These are phyloP conservation scores for Natrix natrix DNA, from an alignment of 2,797 vertebrate genomes.

Conservation along the genomic window DNA sequence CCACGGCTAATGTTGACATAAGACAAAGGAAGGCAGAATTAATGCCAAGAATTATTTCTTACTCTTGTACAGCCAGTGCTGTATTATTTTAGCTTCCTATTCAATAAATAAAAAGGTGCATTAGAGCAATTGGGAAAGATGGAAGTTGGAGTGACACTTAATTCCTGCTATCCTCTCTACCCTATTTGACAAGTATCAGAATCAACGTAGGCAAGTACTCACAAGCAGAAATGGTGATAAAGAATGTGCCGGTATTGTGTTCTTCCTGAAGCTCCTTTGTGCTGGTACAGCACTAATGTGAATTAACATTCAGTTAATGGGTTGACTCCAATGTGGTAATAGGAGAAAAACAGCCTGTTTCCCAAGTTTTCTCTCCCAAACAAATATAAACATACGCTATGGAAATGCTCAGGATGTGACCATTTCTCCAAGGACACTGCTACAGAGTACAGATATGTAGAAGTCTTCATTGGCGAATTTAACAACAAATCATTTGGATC, in stretches of 20 bases:
- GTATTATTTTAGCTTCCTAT: neutral
- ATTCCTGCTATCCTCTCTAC: neutral
- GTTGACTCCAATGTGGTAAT: neutral
- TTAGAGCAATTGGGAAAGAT: conserved; percentile 13
- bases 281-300: conserved; percentile 13
- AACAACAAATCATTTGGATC: neutral
- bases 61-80: neutral
- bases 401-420: conserved; percentile 8
- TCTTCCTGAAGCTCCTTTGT: conserved; percentile 27
- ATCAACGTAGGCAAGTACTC: neutral
- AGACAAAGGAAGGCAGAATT: neutral
- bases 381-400: conserved; percentile 56
- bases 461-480: neutral
- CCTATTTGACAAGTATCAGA: neutral
- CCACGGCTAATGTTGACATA: neutral
- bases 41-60: neutral
- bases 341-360: conserved; percentile 19
- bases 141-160: neutral
- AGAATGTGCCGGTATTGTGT: conserved; percentile 6
- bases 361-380: conserved; percentile 27
- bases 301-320: neutral
- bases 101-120: neutral
- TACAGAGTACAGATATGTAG: conserved; percentile 10
- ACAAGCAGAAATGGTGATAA: conserved; percentile 1
- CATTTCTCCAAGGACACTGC: neutral